phyloP scores from a whole-genome alignment of 2,113 vertebrate genomes.

The Tonatia bakeri region DNA sequence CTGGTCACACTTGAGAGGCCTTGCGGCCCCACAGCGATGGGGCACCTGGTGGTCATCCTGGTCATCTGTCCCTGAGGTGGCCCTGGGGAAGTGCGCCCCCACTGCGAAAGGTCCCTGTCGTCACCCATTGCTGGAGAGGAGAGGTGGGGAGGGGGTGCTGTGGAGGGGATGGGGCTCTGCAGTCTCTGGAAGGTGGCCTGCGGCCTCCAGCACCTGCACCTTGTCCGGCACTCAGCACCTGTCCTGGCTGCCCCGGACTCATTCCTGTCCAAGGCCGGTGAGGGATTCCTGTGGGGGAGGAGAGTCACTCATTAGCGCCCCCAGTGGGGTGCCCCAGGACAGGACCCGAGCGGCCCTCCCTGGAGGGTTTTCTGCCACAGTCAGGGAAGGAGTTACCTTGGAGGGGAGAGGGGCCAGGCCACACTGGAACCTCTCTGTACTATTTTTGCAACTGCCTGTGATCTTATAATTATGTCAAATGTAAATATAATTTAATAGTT shows the following conservation, averaged over 20 bases:
- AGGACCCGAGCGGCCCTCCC: too few species aligned
- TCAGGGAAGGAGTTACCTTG: rapidly evolving
- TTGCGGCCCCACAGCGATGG: rapidly evolving
- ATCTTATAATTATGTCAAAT: background rate
- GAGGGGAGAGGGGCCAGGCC: rapidly evolving
- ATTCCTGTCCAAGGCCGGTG: rapidly evolving
- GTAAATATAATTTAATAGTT: background rate
- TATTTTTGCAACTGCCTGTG: background rate
- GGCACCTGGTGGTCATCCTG: too few species aligned
- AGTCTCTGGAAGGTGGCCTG: background rate
- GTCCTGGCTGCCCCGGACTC: background rate
- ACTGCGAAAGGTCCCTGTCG: rapidly evolving
- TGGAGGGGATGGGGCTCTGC: background rate
- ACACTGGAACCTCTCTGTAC: rapidly evolving
- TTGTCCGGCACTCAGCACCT: rapidly evolving
- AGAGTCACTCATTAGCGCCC: too few species aligned
- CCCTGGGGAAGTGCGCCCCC: too few species aligned
- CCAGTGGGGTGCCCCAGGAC: rapidly evolving
- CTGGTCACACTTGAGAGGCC: background rate
- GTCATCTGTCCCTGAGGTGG: background rate
- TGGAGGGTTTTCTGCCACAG: rapidly evolving
- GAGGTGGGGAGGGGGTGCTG: rapidly evolving
- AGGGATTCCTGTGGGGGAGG: rapidly evolving
- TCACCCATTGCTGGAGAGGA: background rate
- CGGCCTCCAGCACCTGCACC: background rate